Percentiles rank a stretch among this genome's conserved stretches.
These are phyloP conservation scores for Campaea margaritaria DNA, from an alignment of 2,888 invertebrate species.

Conservation along the genomic window DNA sequence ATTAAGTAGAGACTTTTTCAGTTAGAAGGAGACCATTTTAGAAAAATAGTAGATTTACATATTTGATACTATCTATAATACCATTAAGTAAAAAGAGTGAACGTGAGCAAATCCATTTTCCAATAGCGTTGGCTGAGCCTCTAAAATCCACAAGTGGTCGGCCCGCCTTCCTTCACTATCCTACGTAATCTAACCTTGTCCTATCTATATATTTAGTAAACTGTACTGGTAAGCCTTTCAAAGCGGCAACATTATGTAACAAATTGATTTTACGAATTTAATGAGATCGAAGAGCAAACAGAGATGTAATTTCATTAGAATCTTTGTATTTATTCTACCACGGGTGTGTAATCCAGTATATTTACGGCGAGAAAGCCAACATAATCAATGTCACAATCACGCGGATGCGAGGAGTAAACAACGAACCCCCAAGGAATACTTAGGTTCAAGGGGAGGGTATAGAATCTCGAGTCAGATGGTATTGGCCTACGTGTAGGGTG, in stretches of 20 bases:
- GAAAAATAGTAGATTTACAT: background rate
- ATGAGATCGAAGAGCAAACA: constrained; percentile 5
- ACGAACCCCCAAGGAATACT: constrained; percentile 41
- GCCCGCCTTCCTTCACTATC: constrained; percentile 63
- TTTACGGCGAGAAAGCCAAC: constrained; percentile 39
- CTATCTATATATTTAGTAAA: constrained; percentile 7
- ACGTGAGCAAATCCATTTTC: constrained; percentile 60
- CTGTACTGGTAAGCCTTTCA: background rate
- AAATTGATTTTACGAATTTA: background rate
- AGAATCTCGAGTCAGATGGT: constrained; percentile 32
- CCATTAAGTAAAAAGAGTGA: constrained; percentile 30
- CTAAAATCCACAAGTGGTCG: constrained; percentile 82
- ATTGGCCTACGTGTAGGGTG: constrained; percentile 26
- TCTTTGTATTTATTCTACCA: constrained; percentile 2
- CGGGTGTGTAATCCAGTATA: constrained; percentile 34
- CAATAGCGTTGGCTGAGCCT: constrained; percentile 58
- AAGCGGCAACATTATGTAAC: background rate
- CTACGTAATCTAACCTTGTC: constrained; percentile 45
- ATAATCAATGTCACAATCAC: constrained; percentile 45
- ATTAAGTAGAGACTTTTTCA: background rate
- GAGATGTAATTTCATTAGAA: constrained; percentile 26
- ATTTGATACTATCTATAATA: constrained; percentile 1
- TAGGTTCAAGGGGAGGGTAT: constrained; percentile 34
- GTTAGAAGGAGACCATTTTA: background rate
- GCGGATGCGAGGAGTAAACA: constrained; percentile 37